Evolutionary conservation across 2,888 invertebrate species (phyloP), one percentile per base, ranked within the genome.

Genomic region (Girardia tigrina): DNA sequence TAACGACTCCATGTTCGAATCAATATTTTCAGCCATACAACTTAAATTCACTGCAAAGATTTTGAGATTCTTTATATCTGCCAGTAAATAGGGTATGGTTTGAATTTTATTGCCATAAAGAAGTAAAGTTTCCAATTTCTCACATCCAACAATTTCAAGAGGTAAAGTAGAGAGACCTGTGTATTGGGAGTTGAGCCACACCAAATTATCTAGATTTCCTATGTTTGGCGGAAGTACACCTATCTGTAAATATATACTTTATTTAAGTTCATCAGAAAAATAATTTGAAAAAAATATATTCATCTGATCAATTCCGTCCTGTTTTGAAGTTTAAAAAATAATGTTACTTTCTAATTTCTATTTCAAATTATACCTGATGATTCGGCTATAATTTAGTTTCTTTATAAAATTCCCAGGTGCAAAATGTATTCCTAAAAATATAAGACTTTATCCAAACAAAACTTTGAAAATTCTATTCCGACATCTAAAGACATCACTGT

Each of bases 61-160:
- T 71, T 79, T 78, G 75, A 84, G 79, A 73, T 81, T 81, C 2
- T 80, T 79, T 79, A 84, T 79, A 78, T 84, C 83, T 0, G 81
- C 80, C 20, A 84, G 78, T 0, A 82, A 83, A 77, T 84, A 84
- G 0, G 84, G 84, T 29, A 84, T 79, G 1, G 80, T 81, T 76
- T 83, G 82, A 1, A 84, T 83, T n/a, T 79, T 79, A 78, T 84
- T 84, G 0, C 84, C 84, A 80, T 82, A 83, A 74, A 84, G 78
- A 16, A 81, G 78, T n/a, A 84, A 79, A 76, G 81, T 81, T 77
- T 82, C 81, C 27, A 84, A 79, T 36, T 83, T 81, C 77, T 84
- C 83, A 78, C 84, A 84, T 78, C 80, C 82, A 2, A 83, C 84
- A 36, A 84, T 82, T 78, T 84, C 84, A n/a, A 82, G 81, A 0